These are phyloP conservation scores for Dolichallabes microphthalmus DNA, from an alignment of 2,113 vertebrate genomes.

Conservation along the genomic window DNA sequence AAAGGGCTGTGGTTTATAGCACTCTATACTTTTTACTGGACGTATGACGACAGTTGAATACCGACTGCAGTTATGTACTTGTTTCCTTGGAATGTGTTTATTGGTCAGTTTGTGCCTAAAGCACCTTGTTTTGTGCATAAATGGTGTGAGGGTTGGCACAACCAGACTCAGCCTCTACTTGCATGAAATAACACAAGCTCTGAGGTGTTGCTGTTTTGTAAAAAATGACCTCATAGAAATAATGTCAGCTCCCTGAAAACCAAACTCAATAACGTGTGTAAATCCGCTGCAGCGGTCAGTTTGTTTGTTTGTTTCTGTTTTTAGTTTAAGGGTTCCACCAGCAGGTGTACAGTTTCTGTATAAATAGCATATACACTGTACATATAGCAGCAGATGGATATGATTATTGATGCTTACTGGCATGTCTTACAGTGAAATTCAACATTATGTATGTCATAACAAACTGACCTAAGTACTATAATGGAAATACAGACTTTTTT, in stretches of 20 bases:
- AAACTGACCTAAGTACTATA: not conserved
- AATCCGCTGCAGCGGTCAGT: not conserved
- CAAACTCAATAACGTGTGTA: not conserved
- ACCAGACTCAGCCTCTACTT: not conserved
- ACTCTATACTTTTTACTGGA: not conserved
- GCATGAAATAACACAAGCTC: not conserved
- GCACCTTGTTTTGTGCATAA: not conserved
- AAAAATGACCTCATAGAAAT: not conserved
- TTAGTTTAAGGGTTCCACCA: not conserved
- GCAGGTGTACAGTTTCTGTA: not conserved
- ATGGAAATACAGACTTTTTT: not conserved
- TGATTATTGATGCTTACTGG: not conserved
- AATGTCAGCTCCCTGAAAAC: not conserved
- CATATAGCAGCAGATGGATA: conserved; percentile 3
- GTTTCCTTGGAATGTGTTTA: not conserved
- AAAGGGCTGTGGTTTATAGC: not conserved
- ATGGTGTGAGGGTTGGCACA: not conserved
- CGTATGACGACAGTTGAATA: not conserved
- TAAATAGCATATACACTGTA: not conserved
- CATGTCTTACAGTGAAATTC: not conserved
- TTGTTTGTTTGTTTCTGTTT: not conserved
- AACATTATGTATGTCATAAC: too few species aligned
- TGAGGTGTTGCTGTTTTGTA: not conserved
- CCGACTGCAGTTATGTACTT: too few species aligned
- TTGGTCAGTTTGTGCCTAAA: not conserved